Percentiles rank a stretch among this genome's conserved stretches.
phyloP scores from a whole-genome alignment of 1,140 invertebrate genomes.

The Whitmania pigra region DNA sequence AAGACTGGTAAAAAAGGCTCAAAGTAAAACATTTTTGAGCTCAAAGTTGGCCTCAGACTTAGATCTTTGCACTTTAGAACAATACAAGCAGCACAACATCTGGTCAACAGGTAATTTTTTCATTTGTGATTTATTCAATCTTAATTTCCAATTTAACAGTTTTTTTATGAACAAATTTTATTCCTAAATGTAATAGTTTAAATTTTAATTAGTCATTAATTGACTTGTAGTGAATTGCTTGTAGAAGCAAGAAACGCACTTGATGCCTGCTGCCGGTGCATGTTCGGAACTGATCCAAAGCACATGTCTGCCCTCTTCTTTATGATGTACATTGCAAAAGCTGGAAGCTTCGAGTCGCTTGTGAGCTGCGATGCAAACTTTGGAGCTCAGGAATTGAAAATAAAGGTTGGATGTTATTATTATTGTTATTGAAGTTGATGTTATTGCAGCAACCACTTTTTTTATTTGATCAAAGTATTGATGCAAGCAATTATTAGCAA shows the following conservation, averaged over 20 bases:
- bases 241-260: slow-evolving; percentile 32
- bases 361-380: slow-evolving; percentile 35
- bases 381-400: slow-evolving; percentile 39
- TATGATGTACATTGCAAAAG: slow-evolving; percentile 38
- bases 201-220: neutral
- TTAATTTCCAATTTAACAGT: neutral
- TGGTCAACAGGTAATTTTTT: neutral
- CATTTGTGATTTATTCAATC: neutral
- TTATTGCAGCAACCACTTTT: no score
- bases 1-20: neutral
- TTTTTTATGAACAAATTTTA: neutral
- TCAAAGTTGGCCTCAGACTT: no score
- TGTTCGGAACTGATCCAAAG: slow-evolving; percentile 37
- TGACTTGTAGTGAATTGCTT: neutral
- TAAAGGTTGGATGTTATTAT: slow-evolving; percentile 31
- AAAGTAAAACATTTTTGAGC: no score
- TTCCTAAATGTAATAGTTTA: no score
- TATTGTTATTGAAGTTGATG: neutral
- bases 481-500: no score
- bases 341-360: slow-evolving; percentile 35
- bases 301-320: slow-evolving; percentile 42
- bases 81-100: neutral
- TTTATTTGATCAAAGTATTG: no score
- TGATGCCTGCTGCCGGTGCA: slow-evolving; percentile 29
- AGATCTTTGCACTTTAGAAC: no score